Evolutionary conservation across 2,888 invertebrate genomes (phyloP).

Genomic region (Epirrhoe alternata): DNA sequence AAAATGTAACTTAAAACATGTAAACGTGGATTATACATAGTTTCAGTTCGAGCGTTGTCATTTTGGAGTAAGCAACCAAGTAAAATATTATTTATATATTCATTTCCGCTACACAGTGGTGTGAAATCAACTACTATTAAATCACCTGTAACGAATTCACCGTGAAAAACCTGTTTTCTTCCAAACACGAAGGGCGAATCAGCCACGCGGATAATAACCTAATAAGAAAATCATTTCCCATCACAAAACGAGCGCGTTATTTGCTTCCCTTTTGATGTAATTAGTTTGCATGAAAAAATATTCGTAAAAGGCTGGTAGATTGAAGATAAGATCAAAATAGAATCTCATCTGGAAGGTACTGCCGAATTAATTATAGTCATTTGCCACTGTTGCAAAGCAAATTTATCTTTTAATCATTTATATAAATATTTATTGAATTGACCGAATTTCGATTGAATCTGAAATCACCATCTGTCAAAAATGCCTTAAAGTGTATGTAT

Average conservation of each 20-base stretch:
- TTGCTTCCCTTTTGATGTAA: slow-evolving; percentile 28
- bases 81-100: neutral
- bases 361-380: neutral
- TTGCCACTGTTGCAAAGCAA: neutral
- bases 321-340: neutral
- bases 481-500: neutral
- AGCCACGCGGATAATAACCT: slow-evolving; percentile 59
- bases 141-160: slow-evolving; percentile 48
- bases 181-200: slow-evolving; percentile 56
- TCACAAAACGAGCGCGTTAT: slow-evolving; percentile 32
- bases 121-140: slow-evolving; percentile 2
- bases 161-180: slow-evolving; percentile 57
- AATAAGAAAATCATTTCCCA: slow-evolving; percentile 59
- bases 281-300: slow-evolving; percentile 19
- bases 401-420: no score
- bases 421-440: no score
- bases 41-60: no score
- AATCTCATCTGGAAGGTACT: neutral
- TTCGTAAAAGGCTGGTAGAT: neutral
- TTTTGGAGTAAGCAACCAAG: no score
- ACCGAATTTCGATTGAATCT: no score
- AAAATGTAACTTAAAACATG: no score
- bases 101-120: neutral
- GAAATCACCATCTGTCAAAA: neutral
- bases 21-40: no score